Evolutionary conservation across 2,113 vertebrate genomes (phyloP), one percentile per base, ranked within the genome.

Genomic region (Vicugna pacos): DNA sequence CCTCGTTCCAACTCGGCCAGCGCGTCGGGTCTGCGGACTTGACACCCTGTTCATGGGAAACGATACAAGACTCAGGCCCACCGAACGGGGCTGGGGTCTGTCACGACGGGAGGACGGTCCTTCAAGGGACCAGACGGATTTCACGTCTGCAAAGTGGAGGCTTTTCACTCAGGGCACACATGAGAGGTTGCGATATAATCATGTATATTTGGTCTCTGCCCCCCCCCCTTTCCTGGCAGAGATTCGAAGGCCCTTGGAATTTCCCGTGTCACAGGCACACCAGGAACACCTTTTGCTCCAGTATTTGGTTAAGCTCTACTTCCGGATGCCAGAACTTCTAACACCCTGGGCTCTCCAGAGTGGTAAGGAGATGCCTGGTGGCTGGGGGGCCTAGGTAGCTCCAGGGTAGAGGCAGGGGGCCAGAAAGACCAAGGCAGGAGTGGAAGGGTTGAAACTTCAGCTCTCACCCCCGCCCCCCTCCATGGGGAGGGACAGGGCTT

Each of bases 31-130:
- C 56, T 95, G n/a, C 60, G 81, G 75, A 50, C 58, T 90, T n/a
- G 58, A 82, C 76, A 81, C 4, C 94, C 96, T 95, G 30, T n/a
- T 79, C 9, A 14, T 5, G 24, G 35, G 24, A 93, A 86, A 87
- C 8, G 58, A 90, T 0, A 46, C 17, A 69, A 69, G 24, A 72
- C 11, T 72, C 26, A 54, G 62, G 79, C 52, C 9, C 62, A 35
- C 2, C 2, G 14, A 48, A 58, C 5, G 28, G 32, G 42, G 46
- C 17, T 48, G n/a, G 84, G 30, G 28, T 42, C 15, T 48, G 35
- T 80, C 19, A 20, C 54, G 32, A n/a, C 20, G 56, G 17, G 20
- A 80, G 81, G 80, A 58, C 6, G 50, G 38, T 75, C 50, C 13
- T 30, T 60, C 81, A 32, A 67, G 35, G 54, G 48, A 56, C 4